Percentiles rank a stretch among this genome's conserved stretches.
Evolutionary conservation across 1,140 invertebrate genomes (phyloP).

Genomic region (Saccostrea glomerata): DNA sequence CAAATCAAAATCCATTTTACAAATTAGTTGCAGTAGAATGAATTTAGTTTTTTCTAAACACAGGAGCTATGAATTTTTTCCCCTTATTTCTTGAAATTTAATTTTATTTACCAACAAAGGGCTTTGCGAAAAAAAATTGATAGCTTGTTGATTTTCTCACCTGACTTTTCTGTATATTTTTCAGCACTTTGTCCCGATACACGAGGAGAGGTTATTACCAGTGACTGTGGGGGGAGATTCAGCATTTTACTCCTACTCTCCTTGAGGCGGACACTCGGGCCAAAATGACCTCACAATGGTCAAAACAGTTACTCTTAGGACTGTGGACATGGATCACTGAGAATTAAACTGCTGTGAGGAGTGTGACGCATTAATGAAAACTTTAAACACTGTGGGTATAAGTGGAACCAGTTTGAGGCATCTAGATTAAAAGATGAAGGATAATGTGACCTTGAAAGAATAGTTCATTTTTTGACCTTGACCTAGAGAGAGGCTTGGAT

Average conservation of each 20-base stretch:
- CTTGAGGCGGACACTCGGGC: background rate
- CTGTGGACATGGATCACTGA: background rate
- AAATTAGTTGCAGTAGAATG: too few species aligned
- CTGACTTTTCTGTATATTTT: conserved; percentile 21
- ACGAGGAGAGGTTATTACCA: conserved; percentile 32
- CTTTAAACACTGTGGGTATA: background rate
- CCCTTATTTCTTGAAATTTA: too few species aligned
- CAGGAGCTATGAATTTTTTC: too few species aligned
- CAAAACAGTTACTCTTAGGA: background rate
- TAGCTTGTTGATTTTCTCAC: too few species aligned
- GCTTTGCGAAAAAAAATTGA: too few species aligned
- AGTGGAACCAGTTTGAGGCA: background rate
- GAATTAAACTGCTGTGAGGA: too few species aligned
- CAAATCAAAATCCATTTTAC: too few species aligned
- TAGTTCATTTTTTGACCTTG: background rate
- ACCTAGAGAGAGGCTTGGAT: background rate
- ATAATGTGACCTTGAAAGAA: conserved; percentile 2
- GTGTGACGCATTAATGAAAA: too few species aligned
- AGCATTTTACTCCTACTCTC: conserved; percentile 50
- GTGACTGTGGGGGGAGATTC: conserved; percentile 29
- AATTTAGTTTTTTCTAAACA: too few species aligned
- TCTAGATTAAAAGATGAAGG: background rate
- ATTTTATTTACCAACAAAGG: too few species aligned
- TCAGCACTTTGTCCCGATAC: conserved; percentile 58
- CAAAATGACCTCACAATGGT: background rate